Evolutionary conservation across 2,113 vertebrate species (phyloP), one percentile per base, ranked within the genome.

Genomic region (Pungitius pungitius): DNA sequence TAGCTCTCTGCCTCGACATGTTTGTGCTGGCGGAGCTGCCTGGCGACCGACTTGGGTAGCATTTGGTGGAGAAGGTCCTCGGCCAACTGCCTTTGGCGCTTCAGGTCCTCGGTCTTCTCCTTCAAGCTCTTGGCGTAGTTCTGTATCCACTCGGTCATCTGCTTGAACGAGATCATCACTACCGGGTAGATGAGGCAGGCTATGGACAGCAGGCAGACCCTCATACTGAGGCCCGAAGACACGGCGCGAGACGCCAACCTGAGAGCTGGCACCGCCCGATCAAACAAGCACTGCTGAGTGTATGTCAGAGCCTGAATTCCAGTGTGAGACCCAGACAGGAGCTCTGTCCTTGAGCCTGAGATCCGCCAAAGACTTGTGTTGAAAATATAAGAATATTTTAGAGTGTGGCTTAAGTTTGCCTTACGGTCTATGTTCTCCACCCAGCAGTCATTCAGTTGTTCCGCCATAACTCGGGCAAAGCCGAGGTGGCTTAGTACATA

Each of bases 41-140:
- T 95, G 81, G 94, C 96, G 7, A 97, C 96, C 1, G 95, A 93
- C 71, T 95, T 96, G 15, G 96, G 96, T 77, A 97, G 37, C 96
- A 97, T 97, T 84, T 97, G 96, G 81, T 97, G 94, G 45, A 97
- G 84, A 49, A 97, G 95, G 43, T 97, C 94, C 80, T 97, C 96
- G 0, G 95, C 95, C 7, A 96, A 73, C 6, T 22, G 82, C 63
- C 95, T 88, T 87, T 97, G 94, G 45, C 66, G 90, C 69, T 92
- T 95, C 65, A 97, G 89, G 42, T 94, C 95, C 59, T 95, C 92
- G 0, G 95, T 95, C 85, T 89, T 94, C 65, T 95, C 92, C 79
- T 82, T 94, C 62, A 97, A 84, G 77, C 66, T 95, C 18, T 56
- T 85, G 30, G 96, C 93, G 0, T 96, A 96, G 52, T 69, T 92